Evolutionary conservation across 1,140 invertebrate genomes (phyloP).

Genomic region (Spodoptera litura): DNA sequence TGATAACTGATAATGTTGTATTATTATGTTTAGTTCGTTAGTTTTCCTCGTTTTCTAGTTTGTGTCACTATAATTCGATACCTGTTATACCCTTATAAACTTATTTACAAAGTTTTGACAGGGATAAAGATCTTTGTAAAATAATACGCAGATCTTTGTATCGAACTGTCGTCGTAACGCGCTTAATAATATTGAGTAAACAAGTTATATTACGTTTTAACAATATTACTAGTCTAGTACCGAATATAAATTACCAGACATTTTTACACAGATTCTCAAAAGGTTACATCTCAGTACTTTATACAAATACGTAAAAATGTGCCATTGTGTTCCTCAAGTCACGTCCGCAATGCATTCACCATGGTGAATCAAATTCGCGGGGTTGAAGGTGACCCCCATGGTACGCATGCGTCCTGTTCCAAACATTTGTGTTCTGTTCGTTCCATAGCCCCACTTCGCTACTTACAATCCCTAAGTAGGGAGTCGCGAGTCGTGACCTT

Average conservation of each 20-base stretch:
- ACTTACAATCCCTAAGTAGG: constrained; percentile 62
- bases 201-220: too few relatives aligned
- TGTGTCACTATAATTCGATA: background rate
- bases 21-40: background rate
- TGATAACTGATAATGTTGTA: background rate
- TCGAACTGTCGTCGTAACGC: too few relatives aligned
- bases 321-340: background rate
- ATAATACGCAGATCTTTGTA: too few relatives aligned
- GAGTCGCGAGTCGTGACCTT: constrained; percentile 56
- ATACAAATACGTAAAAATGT: background rate
- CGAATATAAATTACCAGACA: too few relatives aligned
- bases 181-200: too few relatives aligned
- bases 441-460: constrained; percentile 58
- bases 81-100: too few relatives aligned
- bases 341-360: constrained; percentile 5
- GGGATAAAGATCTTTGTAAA: too few relatives aligned
- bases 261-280: too few relatives aligned
- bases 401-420: constrained; percentile 65
- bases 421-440: constrained; percentile 49
- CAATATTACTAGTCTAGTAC: too few relatives aligned
- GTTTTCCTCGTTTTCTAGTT: constrained; percentile 4
- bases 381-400: constrained; percentile 64
- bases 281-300: background rate
- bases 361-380: constrained; percentile 47
- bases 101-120: background rate